These are phyloP conservation scores for Archilochus colubris DNA, from an alignment of 2,113 vertebrate genomes.

Conservation along the genomic window DNA sequence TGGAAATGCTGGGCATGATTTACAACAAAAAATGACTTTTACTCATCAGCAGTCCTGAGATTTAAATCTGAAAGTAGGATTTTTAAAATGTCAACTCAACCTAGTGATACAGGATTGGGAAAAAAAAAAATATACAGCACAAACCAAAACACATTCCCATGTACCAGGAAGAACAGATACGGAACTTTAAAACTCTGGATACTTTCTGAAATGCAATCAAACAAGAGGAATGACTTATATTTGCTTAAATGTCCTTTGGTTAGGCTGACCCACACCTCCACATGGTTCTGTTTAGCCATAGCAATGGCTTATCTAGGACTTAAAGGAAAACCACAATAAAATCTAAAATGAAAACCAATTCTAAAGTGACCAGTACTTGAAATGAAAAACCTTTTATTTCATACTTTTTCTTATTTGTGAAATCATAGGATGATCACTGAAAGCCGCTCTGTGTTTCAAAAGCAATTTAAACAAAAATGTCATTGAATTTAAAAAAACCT, in stretches of 20 bases:
- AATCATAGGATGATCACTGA: neutral
- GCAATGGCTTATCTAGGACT: neutral
- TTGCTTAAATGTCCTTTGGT: neutral
- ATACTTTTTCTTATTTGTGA: neutral
- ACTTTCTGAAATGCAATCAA: neutral
- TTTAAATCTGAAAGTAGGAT: neutral
- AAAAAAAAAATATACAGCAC: neutral
- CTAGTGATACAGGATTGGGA: neutral
- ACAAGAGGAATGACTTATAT: neutral
- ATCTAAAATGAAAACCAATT: neutral
- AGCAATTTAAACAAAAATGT: neutral
- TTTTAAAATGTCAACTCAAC: neutral
- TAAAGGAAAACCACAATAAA: neutral
- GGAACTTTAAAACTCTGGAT: neutral
- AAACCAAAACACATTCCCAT: neutral
- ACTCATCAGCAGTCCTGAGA: constrained; percentile 35
- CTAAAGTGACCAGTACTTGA: neutral
- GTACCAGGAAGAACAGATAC: neutral
- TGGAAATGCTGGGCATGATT: constrained; percentile 49
- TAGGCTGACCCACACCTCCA: neutral
- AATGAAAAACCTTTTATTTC: neutral
- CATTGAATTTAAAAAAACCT: neutral
- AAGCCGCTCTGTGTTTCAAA: neutral
- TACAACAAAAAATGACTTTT: constrained; percentile 14
- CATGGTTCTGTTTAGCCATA: neutral